Base-by-base conservation (phyloP, 2,113 vertebrate genomes). In the Rhinogobius similis region DNA sequence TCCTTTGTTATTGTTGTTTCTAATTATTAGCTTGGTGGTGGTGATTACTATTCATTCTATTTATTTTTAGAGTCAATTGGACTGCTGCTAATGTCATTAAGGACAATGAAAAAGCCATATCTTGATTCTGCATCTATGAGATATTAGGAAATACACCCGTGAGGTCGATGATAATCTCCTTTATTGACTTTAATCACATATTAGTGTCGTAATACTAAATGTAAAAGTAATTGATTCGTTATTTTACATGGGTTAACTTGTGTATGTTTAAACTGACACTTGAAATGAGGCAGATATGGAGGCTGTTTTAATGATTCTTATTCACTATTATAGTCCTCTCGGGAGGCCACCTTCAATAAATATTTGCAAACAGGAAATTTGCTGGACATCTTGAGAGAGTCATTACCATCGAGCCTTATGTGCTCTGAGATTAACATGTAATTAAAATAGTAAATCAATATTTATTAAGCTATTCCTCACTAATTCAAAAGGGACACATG, bases 361-460 rank as follows among this genome's bases (percentile, higher is more conserved):
- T 91, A 90, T 90, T 91, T 89, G 87, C 88, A 88, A 88, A 88
- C 74, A 89, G 86, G 85, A 90, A 91, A 92, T 93, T 83, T 91
- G 85, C 82, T 70, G 62, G 70, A 67, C 67, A 80, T 86, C 89
- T 89, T 89, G 72, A 87, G 89, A 90, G 89, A 90, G 88, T 82
- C 76, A 84, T 92, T 90, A 93, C 85, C 53, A 62, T 52, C 21
- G 46, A 50, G 46, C 88, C 27, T 87, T 87, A 75, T 87, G 89
- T 91, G 89, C 83, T 90, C 91, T 91, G 87, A 90, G 89, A 92
- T 91, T 90, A 91, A 86, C 86, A 79, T 89, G 86, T 91, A 91
- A 93, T 92, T 93, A 92, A 92, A 88, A 91, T 88, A 79, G 79
- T 90, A 90, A 93, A 92, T 91, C 89, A 89, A 88, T 91, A 91